phyloP scores from a whole-genome alignment of 2,888 invertebrate species.

The Villa cingulata region DNA sequence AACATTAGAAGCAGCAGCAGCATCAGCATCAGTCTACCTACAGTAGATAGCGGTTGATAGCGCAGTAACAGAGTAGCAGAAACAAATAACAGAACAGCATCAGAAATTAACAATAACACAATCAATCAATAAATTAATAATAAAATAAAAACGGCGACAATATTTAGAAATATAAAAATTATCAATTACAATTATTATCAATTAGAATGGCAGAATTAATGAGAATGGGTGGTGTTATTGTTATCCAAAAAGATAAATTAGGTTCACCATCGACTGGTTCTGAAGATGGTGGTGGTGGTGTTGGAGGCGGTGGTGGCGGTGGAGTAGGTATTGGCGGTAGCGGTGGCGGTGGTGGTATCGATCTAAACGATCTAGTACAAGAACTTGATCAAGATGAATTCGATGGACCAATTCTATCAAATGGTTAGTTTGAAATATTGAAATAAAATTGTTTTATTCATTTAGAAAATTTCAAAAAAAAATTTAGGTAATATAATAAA shows the following conservation, averaged over 20 bases:
- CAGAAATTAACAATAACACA: no score
- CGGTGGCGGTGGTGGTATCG: conserved; percentile 43
- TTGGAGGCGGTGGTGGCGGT: conserved; percentile 36
- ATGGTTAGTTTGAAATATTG: conserved; percentile 44
- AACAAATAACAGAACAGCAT: no score
- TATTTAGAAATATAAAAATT: background rate
- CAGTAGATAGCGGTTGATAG: no score
- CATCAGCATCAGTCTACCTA: no score
- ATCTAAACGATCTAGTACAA: conserved; percentile 46
- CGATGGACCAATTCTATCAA: conserved; percentile 47
- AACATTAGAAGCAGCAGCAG: no score
- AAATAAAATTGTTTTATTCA: no score
- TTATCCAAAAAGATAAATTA: conserved; percentile 58
- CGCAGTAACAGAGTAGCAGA: no score
- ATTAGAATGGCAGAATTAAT: conserved; percentile 55
- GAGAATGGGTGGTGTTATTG: conserved; percentile 51
- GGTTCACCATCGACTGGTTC: conserved; percentile 78
- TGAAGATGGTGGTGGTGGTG: conserved; percentile 62
- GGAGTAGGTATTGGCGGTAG: conserved; percentile 36
- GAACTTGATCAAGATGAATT: conserved; percentile 57
- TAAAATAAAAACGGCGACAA: background rate
- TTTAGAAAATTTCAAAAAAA: no score
- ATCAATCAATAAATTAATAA: no score
- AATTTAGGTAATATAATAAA: no score
- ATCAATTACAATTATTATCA: background rate